phyloP scores from a whole-genome alignment of 2,888 invertebrate species.

The Camptogramma bilineatum region DNA sequence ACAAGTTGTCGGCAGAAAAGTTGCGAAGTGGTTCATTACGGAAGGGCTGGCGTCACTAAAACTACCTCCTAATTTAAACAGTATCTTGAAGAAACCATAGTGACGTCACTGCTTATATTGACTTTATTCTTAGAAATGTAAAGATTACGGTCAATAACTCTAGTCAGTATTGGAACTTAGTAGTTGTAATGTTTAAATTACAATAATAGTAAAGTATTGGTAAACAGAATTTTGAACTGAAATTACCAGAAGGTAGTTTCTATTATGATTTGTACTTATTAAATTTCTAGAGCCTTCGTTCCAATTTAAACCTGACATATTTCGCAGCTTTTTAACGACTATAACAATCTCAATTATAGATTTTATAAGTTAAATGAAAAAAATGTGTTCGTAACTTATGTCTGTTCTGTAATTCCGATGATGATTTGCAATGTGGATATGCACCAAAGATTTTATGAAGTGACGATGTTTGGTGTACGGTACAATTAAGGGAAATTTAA shows the following conservation, averaged over 20 bases:
- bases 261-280: slow-evolving; percentile 28
- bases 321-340: slow-evolving; percentile 83
- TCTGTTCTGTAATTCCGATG: slow-evolving; percentile 76
- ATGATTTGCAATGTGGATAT: slow-evolving; percentile 80
- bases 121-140: slow-evolving; percentile 53
- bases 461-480: slow-evolving; percentile 77
- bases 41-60: slow-evolving; percentile 65
- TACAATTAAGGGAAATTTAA: slow-evolving; percentile 82
- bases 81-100: slow-evolving; percentile 69
- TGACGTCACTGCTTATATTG: slow-evolving; percentile 68
- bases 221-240: slow-evolving; percentile 21
- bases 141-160: slow-evolving; percentile 68
- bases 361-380: slow-evolving; percentile 70
- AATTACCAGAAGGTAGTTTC: slow-evolving; percentile 15
- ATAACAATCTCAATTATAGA: slow-evolving; percentile 81
- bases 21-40: slow-evolving; percentile 74
- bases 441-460: slow-evolving; percentile 85
- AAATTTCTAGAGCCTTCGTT: slow-evolving; percentile 49
- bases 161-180: slow-evolving; percentile 82
- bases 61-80: slow-evolving; percentile 84
- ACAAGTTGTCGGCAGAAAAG: slow-evolving; percentile 79
- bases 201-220: slow-evolving; percentile 26
- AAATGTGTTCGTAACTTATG: slow-evolving; percentile 81
- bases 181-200: slow-evolving; percentile 45
- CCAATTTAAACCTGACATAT: slow-evolving; percentile 71